Conservation (phyloP, 2,888 invertebrate genomes). For the Eucera pruinosa region DNA sequence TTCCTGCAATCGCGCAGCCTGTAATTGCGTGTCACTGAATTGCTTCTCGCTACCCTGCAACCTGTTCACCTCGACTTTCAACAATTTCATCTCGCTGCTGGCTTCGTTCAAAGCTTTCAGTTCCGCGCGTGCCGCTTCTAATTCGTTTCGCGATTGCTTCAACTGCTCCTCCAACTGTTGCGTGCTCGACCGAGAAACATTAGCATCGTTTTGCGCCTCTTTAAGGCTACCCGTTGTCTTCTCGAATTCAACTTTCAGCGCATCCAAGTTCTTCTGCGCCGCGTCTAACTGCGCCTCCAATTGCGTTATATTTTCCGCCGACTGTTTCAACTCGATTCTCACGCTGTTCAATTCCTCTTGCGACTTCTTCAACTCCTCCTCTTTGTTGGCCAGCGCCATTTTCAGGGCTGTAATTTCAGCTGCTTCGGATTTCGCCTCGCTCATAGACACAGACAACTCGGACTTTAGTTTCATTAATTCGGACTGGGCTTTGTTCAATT, state of each 20-base stretch:
- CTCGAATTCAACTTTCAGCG: slow-evolving; percentile 64
- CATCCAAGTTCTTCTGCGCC: slow-evolving; percentile 67
- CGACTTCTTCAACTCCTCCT: slow-evolving; percentile 74
- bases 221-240: slow-evolving; percentile 67
- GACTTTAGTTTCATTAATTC: slow-evolving; percentile 76
- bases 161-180: slow-evolving; percentile 69
- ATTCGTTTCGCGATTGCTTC: slow-evolving; percentile 68
- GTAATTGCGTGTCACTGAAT: slow-evolving; percentile 69
- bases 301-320: slow-evolving; percentile 85
- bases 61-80: slow-evolving; percentile 69
- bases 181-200: slow-evolving; percentile 66
- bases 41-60: slow-evolving; percentile 69
- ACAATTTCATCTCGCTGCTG: slow-evolving; percentile 56
- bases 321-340: slow-evolving; percentile 81
- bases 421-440: slow-evolving; percentile 74
- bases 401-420: slow-evolving; percentile 71
- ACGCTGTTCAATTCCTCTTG: slow-evolving; percentile 72
- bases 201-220: slow-evolving; percentile 67
- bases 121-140: slow-evolving; percentile 66
- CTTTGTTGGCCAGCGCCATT: slow-evolving; percentile 64
- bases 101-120: slow-evolving; percentile 55
- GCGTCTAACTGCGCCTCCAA: slow-evolving; percentile 78
- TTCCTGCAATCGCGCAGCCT: slow-evolving; percentile 85
- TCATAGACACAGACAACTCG: slow-evolving; percentile 72
- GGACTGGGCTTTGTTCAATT: slow-evolving; percentile 78